phyloP scores from a whole-genome alignment of 2,113 vertebrate species.

The Triplophysa rosa region DNA sequence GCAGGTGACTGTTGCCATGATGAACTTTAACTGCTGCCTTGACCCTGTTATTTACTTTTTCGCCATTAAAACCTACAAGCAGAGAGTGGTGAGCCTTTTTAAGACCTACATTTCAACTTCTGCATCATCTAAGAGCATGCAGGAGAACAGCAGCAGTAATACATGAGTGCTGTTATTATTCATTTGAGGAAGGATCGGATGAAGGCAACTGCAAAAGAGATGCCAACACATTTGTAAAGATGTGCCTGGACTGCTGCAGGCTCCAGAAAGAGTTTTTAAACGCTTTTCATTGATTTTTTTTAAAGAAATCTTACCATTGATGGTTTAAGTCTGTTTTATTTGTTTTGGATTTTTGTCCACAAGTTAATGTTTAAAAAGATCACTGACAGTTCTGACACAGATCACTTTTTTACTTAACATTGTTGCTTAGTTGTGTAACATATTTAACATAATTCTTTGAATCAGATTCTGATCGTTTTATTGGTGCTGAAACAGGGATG shows the following conservation, averaged over 20 bases:
- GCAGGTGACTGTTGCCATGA: constrained; percentile 78
- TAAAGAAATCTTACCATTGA: not conserved
- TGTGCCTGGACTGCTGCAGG: not conserved
- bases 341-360: not conserved
- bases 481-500: not conserved
- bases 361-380: not conserved
- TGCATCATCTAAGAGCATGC: constrained; percentile 67
- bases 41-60: constrained; percentile 88
- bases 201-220: not conserved
- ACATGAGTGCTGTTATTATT: constrained; percentile 59
- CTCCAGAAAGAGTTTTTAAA: not conserved
- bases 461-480: not conserved
- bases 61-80: constrained; percentile 80
- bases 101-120: constrained; percentile 69
- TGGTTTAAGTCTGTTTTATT: not conserved
- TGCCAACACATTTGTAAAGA: not conserved
- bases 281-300: not conserved
- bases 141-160: constrained; percentile 78
- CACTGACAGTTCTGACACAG: not conserved
- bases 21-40: constrained; percentile 85
- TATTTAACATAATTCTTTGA: not conserved
- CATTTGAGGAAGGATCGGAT: not conserved
- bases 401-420: not conserved
- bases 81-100: constrained; percentile 76
- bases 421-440: not conserved